Percentiles rank a stretch among this genome's conserved stretches.
These are phyloP conservation scores for Stramonita haemastoma DNA, from an alignment of 2,888 invertebrate species.

Conservation along the genomic window DNA sequence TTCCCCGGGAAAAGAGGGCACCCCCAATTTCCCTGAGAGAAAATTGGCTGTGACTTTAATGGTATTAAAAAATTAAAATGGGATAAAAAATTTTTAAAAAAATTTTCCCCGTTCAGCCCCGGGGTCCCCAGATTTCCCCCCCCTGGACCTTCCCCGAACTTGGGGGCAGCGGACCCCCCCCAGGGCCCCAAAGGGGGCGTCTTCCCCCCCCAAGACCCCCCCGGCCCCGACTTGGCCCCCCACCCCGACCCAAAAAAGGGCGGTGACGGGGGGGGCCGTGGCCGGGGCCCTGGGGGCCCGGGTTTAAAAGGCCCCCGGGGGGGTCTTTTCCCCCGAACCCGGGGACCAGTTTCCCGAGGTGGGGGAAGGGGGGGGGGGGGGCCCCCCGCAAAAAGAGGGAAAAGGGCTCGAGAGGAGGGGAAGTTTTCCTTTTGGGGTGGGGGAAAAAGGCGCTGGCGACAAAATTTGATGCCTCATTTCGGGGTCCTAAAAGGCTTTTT, in stretches of 20 bases:
- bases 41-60: not conserved
- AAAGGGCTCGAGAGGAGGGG: conserved; percentile 69
- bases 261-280: conserved; percentile 31
- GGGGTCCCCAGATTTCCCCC: conserved; percentile 30
- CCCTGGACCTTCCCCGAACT: conserved; percentile 31
- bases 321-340: not conserved
- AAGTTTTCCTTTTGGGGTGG: conserved; percentile 37
- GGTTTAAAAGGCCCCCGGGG: conserved; percentile 19
- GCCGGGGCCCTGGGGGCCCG: conserved; percentile 32
- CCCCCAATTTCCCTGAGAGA: too few species aligned
- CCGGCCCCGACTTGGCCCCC: not conserved
- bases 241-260: conserved; percentile 28
- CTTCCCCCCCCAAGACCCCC: not conserved
- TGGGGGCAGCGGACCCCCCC: not conserved
- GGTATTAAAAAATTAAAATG: too few species aligned
- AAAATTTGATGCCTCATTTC: conserved; percentile 39
- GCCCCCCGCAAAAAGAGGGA: conserved; percentile 45
- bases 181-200: not conserved
- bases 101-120: not conserved
- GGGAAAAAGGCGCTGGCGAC: conserved; percentile 37
- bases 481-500: conserved; percentile 40
- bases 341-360: not conserved
- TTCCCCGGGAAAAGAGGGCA: too few species aligned
- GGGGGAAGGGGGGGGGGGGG: not conserved
- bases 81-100: too few species aligned